Evolutionary conservation across 2,797 vertebrate species (phyloP).

Genomic region (Furcifer pardalis): DNA sequence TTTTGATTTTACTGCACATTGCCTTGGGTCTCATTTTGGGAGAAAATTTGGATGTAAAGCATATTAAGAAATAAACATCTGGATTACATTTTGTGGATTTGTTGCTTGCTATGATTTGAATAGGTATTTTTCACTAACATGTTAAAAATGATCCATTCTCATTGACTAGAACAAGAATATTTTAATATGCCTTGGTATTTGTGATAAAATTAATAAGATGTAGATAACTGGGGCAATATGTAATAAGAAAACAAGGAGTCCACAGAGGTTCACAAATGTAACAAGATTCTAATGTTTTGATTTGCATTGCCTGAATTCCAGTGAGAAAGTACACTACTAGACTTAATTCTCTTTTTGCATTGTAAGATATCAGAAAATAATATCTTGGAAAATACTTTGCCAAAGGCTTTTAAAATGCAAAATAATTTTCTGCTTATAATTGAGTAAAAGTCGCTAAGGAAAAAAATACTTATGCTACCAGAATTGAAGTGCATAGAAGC

Average conservation of each 20-base stretch:
- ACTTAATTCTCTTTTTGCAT: background rate
- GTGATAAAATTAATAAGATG: background rate
- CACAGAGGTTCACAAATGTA: background rate
- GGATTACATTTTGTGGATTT: background rate
- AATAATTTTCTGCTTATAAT: conserved; percentile 15
- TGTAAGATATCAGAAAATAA: background rate
- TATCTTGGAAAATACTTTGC: conserved; percentile 3
- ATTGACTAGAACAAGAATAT: background rate
- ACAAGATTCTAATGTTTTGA: background rate
- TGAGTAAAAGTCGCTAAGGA: conserved; percentile 46
- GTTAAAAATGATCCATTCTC: background rate
- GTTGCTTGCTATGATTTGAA: background rate
- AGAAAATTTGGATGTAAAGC: too few species aligned
- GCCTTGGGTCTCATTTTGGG: too few species aligned
- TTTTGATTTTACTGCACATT: too few species aligned
- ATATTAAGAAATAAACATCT: background rate
- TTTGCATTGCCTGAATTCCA: background rate
- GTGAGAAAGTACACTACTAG: background rate
- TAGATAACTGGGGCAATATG: background rate
- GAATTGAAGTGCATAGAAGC: background rate
- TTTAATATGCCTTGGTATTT: background rate
- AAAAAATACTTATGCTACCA: background rate
- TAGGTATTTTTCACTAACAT: background rate
- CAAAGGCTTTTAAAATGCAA: conserved; percentile 15
- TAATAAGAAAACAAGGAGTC: background rate